Evolutionary conservation across 2,888 invertebrate genomes (phyloP), one percentile per base, ranked within the genome.

Genomic region (Tetrapedia diversipes): DNA sequence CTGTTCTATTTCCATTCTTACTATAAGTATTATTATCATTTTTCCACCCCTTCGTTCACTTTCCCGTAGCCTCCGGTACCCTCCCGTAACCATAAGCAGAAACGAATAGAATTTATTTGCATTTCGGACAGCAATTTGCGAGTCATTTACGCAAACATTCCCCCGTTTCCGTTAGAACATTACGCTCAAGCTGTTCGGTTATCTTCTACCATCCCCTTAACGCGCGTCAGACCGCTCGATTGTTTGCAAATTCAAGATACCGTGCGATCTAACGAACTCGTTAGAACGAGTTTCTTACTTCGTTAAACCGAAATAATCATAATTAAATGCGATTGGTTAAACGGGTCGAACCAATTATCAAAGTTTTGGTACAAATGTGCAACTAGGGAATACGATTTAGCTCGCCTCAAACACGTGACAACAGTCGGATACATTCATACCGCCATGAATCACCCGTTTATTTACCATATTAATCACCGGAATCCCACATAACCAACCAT

Each of bases 21-120:
- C 34, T 7, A 11, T 14, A 41, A 41, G 27, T 37, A 64, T 45
- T 39, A 27, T 65, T 51, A 57, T 6, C 47, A 37, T 2, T n/a
- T 49, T 61, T 24, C 24, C 10, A 27, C 27, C 22, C 47, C 37
- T 29, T 34, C 27, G 24, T 70, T 24, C 54, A 16, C 10, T 49
- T 56, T 37, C 56, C 45, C 67, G n/a, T n/a, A n/a, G n/a, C n/a
- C 47, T 45, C 37, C 49, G 29, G 24, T 37, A 14, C 43, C n/a
- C 27, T n/a, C 19, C 16, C 7, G 22, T 14, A 39, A 22, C 24
- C 47, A 45, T 43, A 65, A 60, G 71, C 57, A 56, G 59, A 65
- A 72, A 65, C 68, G 45, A 81, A 79, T 79, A n/a, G 81, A 82
- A 85, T 85, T 79, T 84, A 85, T 81, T 79, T 76, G 77, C 59